Base-by-base conservation (phyloP, 1,140 invertebrate species). In the Hylyphantes graminicola region DNA sequence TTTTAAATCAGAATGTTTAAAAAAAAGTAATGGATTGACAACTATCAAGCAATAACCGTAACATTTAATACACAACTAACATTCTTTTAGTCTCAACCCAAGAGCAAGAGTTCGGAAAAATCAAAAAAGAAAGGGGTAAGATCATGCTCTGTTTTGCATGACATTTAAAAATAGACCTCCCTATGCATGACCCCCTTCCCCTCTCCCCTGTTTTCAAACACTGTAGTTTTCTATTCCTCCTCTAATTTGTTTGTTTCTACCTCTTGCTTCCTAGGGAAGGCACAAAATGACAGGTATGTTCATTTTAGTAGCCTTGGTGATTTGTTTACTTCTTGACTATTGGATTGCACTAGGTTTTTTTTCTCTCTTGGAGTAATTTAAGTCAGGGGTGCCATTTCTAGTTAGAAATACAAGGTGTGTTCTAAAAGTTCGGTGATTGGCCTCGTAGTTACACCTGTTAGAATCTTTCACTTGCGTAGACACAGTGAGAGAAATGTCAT, bases 231-330 rank as follows among this genome's bases (percentile, higher is more conserved):
- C 72, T 74, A 59, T 74, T 51, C 51, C 64, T 57, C 55, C 53
- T 83, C 70, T 83, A 83, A 83, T 67, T 83, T 83, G 19, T 78
- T 78, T 81, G 59, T 83, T 83, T 83, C 80, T 83, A 61, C 35
- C 13, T 75, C 72, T 83, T 83, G 80, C 80, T 63, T 55, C 72
- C 80, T 83, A 83, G 80, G 80, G 72, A 75, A 83, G 80, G 80
- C 80, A 83, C 80, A 83, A 83, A 83, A 83, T 83, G 80, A 83
- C 80, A 83, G 80, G 80, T 83, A 83, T 83, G 80, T 83, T 83
- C 80, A 83, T 83, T 83, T 83, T 83, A 74, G 35, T 35, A 35
- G 80, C 80, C 80, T 73, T 35, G 35, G 35, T 35, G 35, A 72
- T 72, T 55, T 83, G 80, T 57, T 13, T 81, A 17, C 54, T n/a